These are phyloP conservation scores for Melanotaenia parkinsoni DNA, from an alignment of 2,797 vertebrate genomes.

Conservation along the genomic window DNA sequence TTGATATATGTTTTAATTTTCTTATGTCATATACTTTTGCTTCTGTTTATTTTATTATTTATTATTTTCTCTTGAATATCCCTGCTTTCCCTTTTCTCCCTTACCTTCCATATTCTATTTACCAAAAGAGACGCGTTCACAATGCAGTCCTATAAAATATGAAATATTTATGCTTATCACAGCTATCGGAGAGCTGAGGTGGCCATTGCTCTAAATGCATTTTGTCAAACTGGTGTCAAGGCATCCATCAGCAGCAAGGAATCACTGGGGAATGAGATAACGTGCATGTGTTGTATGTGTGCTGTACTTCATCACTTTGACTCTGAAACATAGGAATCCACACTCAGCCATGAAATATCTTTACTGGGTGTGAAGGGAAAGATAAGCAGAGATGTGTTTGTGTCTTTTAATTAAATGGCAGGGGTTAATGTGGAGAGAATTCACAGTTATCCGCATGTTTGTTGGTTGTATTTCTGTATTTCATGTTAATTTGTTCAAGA, in stretches of 20 bases:
- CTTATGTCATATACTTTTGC: neutral
- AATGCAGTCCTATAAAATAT: conserved; percentile 21
- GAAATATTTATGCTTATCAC: conserved; percentile 55
- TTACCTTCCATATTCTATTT: conserved; percentile 18
- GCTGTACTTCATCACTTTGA: conserved; percentile 18
- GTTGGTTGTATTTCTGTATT: neutral
- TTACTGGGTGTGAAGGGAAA: conserved; percentile 8
- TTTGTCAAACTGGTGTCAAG: conserved; percentile 27
- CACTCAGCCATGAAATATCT: conserved; percentile 37
- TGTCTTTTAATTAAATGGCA: conserved; percentile 8
- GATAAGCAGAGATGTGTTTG: conserved; percentile 9
- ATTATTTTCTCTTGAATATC: neutral
- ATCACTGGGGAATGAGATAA: conserved; percentile 42
- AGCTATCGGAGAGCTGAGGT: conserved; percentile 29
- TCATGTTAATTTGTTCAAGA: conserved; percentile 6
- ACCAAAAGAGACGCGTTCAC: conserved; percentile 17
- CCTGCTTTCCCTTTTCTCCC: neutral
- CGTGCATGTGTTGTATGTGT: conserved; percentile 11
- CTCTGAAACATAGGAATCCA: conserved; percentile 18
- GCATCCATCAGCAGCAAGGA: conserved; percentile 16
- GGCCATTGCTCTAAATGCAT: conserved; percentile 26
- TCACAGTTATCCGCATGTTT: conserved; percentile 10
- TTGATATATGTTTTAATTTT: conserved; percentile 14
- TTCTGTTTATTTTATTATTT: neutral
- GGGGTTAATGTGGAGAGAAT: neutral